phyloP scores from a whole-genome alignment of 2,888 invertebrate genomes.

The Caenorhabditis uteleia region DNA sequence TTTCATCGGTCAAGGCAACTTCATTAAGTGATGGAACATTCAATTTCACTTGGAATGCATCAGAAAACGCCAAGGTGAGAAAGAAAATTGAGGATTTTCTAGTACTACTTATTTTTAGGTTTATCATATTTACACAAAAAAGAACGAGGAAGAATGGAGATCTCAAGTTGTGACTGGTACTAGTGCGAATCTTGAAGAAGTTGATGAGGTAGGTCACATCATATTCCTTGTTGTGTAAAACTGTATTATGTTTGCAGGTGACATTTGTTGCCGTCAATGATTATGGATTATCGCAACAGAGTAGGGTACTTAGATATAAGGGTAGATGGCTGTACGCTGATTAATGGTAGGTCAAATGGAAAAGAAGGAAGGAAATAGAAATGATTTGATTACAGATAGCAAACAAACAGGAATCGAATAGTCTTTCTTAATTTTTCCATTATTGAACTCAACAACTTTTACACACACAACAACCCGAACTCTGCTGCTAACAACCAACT shows the following conservation, averaged over 20 bases:
- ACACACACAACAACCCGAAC: no score
- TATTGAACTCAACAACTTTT: no score
- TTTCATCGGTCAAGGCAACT: constrained; percentile 11
- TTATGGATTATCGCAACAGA: constrained; percentile 21
- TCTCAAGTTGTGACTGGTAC: neutral
- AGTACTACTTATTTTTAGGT: constrained; percentile 8
- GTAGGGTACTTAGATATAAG: constrained; percentile 9
- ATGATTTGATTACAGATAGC: neutral
- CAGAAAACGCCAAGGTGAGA: constrained; percentile 23
- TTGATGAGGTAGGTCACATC: constrained; percentile 28
- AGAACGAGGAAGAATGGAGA: constrained; percentile 9
- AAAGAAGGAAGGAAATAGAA: no score
- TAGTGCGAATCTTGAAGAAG: constrained; percentile 2
- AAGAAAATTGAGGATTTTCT: neutral
- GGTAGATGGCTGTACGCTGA: constrained; percentile 11
- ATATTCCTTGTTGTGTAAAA: neutral
- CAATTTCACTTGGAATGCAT: constrained; percentile 21
- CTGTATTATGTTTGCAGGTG: constrained; percentile 15
- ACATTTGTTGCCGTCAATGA: constrained; percentile 36
- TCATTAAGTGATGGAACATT: constrained; percentile 3
- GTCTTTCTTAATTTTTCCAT: no score
- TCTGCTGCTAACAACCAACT: no score
- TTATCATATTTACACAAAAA: constrained; percentile 32
- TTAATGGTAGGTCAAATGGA: constrained; percentile 20
- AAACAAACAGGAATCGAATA: no score